Evolutionary conservation across 2,797 vertebrate species (phyloP), one percentile per base, ranked within the genome.

Genomic region (Dendrocincla fuliginosa): DNA sequence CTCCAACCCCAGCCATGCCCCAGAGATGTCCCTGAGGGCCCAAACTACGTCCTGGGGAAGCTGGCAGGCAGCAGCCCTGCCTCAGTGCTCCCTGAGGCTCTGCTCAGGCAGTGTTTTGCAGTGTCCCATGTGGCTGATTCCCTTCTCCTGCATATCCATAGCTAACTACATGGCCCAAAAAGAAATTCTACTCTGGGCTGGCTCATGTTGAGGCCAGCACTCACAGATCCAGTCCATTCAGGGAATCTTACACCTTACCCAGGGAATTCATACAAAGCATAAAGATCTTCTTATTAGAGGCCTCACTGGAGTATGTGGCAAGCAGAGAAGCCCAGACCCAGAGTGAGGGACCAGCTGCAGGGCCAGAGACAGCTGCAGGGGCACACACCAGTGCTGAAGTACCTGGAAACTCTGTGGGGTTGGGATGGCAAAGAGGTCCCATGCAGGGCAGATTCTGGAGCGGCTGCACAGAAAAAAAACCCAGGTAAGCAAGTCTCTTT

Each of bases 321-420:
- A 20, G 0, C 57, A 35, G 27, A 87, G 71, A 79, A 82, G 64
- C n/a, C 32, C 44, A 42, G 35, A n/a, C 16, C n/a, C 1, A 0
- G n/a, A 84, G 47, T 1, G 4, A 81, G 20, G 33, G 56, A 47
- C 9, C 2, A 1, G 16, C 65, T 55, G 44, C 0, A 0, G 60
- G 33, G 53, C 16, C 55, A 87, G 84, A 55, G 32, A 33, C 17
- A 63, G 59, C 59, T 56, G 44, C 5, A 5, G 42, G 37, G 50
- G 23, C 2, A 2, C 0, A 3, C 32, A 15, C 3, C 42, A 47
- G 7, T 0, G 5, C 42, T 92, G 46, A 24, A 13, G 35, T 98
- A 99, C 99, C 98, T 99, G 99, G 94, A 99, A 99, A 79, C 97
- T 98, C 95, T 98, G 98, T 0, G 98, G 96, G 91, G 95, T 98